Conservation (phyloP, 2,113 vertebrate genomes). For the Ornithorhynchus anatinus region DNA sequence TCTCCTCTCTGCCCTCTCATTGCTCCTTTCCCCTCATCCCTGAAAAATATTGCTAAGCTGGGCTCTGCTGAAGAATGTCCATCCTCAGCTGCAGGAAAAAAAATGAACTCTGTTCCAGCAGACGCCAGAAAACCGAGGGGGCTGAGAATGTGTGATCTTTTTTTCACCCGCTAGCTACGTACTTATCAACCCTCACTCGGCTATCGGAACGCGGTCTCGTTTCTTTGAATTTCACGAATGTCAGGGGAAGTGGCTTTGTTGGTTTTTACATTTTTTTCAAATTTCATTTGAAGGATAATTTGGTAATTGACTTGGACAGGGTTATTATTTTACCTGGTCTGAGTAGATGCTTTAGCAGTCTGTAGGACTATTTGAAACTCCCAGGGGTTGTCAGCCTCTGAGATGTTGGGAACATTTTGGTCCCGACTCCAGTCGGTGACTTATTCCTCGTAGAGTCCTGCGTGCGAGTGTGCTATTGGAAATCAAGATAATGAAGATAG, state of each 20-base stretch:
- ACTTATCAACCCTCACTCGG: background rate
- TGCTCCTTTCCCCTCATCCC: too few species aligned
- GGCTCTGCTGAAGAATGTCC: too few species aligned
- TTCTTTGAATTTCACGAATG: slow-evolving; percentile 25
- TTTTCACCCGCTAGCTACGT: slow-evolving; percentile 22
- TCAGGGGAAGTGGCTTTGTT: slow-evolving; percentile 69
- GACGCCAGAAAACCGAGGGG: background rate
- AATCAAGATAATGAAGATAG: background rate
- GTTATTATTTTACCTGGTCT: background rate
- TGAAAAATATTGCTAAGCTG: too few species aligned
- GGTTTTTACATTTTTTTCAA: background rate
- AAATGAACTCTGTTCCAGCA: background rate
- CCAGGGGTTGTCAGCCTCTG: background rate
- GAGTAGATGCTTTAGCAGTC: background rate
- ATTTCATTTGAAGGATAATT: background rate
- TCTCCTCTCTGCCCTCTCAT: too few species aligned
- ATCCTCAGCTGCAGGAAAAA: too few species aligned
- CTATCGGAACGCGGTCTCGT: background rate
- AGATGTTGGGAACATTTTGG: background rate
- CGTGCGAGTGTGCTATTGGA: background rate
- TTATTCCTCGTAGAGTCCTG: background rate
- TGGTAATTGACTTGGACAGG: background rate
- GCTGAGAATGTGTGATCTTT: slow-evolving; percentile 25
- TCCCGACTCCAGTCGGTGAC: background rate
- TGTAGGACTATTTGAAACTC: background rate